Base-by-base conservation (phyloP, 2,888 invertebrate species). In the Aphrophora alni region DNA sequence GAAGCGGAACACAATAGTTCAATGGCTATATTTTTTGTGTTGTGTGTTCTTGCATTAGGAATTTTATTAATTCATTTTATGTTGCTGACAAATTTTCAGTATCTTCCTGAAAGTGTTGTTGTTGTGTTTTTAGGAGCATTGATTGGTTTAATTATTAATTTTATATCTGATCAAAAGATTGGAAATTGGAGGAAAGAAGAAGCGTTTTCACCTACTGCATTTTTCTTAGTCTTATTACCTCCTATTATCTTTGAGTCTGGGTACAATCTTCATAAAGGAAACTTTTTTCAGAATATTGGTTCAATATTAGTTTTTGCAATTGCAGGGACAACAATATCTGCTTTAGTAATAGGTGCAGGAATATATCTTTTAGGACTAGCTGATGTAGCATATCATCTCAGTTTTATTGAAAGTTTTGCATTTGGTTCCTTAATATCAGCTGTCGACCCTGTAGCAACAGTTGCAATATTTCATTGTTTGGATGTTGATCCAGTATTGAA, bases 191-290 rank as follows among this genome's bases (percentile, higher is more conserved):
- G 97, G 87, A 96, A 97, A 88, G 98, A 98, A 88, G 99, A 99
- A 89, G 97, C 98, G 0, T 98, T 99, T 87, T 98, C 98, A 8
- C 99, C 99, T 0, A 99, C 98, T 25, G 97, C 98, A 26, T 99
- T 99, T 88, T 99, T 99, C 87, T 91, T 99, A 77, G 96, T 99
- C 1, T 91, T 99, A 0, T 89, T 99, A 77, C 99, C 99, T 12
- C 99, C 99, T 0, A 99, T 99, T 80, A 99, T 99, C 86, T 99
- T 99, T 90, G 99, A 99, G 89, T 98, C 98, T 2, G 99, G 99
- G 2, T 99, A 99, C 88, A 99, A 99, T 90, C 91, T 99, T 82
- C 99, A 99, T 87, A 99, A 99, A 89, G 98, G 98, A 84, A 96
- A 96, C 87, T 96, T 96, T 87, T 96, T 96, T 87, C 86, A 99